phyloP scores from a whole-genome alignment of 2,113 vertebrate species.

The Pachycephala philippinensis region DNA sequence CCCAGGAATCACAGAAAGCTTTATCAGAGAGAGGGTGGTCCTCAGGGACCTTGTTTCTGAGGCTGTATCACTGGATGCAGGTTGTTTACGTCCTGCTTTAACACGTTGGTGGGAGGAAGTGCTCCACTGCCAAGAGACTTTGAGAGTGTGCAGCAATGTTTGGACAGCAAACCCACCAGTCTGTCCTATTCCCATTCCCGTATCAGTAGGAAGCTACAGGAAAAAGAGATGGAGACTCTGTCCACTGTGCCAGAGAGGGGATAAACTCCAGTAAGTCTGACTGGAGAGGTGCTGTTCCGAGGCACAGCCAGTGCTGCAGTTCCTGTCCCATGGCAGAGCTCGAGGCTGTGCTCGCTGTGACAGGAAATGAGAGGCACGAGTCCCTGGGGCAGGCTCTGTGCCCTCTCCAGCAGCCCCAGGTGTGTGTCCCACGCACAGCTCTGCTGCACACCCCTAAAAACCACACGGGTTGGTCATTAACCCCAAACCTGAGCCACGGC shows the following conservation, averaged over 20 bases:
- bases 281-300: not conserved
- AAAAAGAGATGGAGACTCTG: not conserved
- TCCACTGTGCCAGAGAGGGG: not conserved
- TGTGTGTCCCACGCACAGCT: rapidly evolving
- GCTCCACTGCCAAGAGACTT: not conserved
- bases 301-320: not conserved
- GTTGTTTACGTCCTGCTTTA: not conserved
- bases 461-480: rapidly evolving
- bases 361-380: not conserved
- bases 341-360: not conserved
- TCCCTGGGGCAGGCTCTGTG: not conserved
- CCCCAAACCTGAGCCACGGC: not conserved
- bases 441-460: not conserved
- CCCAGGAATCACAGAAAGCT: not conserved
- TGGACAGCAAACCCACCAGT: not conserved
- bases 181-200: rapidly evolving
- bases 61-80: not conserved
- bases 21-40: not conserved
- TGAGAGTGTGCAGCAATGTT: not conserved
- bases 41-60: not conserved
- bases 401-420: not conserved
- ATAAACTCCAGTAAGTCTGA: not conserved
- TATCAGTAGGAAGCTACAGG: not conserved
- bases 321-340: not conserved
- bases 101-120: not conserved